A percentile compares a stretch with the other conserved stretches of the same genome.
phyloP scores from a whole-genome alignment of 1,140 invertebrate species.

The Zaprionus davidi region DNA sequence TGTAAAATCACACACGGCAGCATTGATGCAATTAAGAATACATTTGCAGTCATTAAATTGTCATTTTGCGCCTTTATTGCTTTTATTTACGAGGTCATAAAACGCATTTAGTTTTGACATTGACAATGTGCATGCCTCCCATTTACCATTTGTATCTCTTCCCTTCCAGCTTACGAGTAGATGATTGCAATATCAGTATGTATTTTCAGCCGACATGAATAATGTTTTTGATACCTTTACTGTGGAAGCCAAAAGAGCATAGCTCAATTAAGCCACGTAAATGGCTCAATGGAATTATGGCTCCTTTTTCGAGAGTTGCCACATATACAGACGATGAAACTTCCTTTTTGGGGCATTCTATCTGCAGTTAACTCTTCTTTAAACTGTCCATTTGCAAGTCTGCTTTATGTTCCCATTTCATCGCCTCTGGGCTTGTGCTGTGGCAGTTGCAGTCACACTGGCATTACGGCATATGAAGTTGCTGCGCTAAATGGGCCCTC shows the following conservation, averaged over 20 bases:
- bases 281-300: too few species aligned
- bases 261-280: not conserved
- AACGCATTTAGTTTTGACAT: not conserved
- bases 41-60: conserved; percentile 10
- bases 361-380: not conserved
- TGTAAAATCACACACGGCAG: not conserved
- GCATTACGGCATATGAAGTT: not conserved
- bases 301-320: not conserved
- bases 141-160: not conserved
- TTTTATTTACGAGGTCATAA: conserved; percentile 3
- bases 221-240: not conserved
- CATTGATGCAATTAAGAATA: conserved; percentile 1
- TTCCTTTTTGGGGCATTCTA: not conserved
- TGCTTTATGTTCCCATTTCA: not conserved
- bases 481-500: not conserved
- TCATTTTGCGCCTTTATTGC: not conserved
- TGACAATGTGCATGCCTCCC: not conserved
- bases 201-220: not conserved
- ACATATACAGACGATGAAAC: not conserved
- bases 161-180: not conserved
- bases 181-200: not conserved
- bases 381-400: not conserved
- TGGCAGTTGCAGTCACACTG: not conserved
- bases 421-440: not conserved
- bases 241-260: not conserved